Base-by-base conservation (phyloP, 2,888 invertebrate genomes). In the Caenorhabditis imperialis region DNA sequence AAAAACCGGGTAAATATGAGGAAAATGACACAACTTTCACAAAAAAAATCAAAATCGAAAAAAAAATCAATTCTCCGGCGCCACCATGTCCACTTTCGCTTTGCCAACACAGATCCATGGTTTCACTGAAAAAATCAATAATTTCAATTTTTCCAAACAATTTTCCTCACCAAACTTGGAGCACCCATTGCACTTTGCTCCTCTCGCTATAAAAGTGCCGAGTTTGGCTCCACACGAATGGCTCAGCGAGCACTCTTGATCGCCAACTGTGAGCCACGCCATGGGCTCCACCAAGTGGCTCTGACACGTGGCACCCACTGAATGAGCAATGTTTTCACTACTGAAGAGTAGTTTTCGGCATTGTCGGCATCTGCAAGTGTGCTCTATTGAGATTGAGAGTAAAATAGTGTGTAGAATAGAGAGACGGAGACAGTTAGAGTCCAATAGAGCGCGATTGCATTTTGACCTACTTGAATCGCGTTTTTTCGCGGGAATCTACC, bases 141-240 rank as follows among this genome's bases (percentile, higher is more conserved):
- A n/a, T n/a, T n/a, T n/a, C n/a, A n/a, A n/a, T n/a, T n/a, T n/a
- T n/a, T n/a, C n/a, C n/a, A n/a, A n/a, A n/a, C n/a, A n/a, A n/a
- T n/a, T n/a, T n/a, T n/a, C n/a, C n/a, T n/a, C 1, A 71, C 71
- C 45, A 40, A 53, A 72, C 22, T 38, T 51, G 7, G 27, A 18
- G 27, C 71, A 72, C 3, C 40, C 44, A 53, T 45, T 44, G 20
- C 71, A 72, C 20, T 30, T 62, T 40, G 37, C 18, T 1, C 71
- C 71, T 3, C 6, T 45, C 12, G 38, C 50, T 20, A 33, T n/a
- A n/a, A 72, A 63, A 16, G 22, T 38, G 3, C 71, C 71, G 5
- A 72, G 45, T 22, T 72, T 72, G 8, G 57, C 57, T 25, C 71
- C 71, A 45, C 71, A 72, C 3, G 57, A 37, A 40, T 72, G 71